phyloP scores from a whole-genome alignment of 2,113 vertebrate species.

The Tricholaema leucomelas region DNA sequence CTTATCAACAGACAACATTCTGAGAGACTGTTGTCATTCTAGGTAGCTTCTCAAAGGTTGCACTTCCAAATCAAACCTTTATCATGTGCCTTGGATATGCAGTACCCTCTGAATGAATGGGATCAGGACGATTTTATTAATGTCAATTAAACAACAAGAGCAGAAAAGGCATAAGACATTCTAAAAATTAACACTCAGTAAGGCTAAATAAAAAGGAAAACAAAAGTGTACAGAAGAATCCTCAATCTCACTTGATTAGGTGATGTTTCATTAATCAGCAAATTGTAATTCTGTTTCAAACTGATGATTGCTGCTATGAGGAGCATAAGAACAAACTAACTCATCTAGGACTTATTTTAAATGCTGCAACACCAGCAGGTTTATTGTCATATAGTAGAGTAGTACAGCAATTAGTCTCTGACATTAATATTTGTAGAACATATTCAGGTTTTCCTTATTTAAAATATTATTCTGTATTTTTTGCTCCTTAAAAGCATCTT shows the following conservation, averaged over 20 bases:
- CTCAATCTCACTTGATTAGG: constrained; percentile 2
- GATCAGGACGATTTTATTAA: constrained; percentile 14
- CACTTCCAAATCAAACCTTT: background rate
- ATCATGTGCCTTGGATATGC: background rate
- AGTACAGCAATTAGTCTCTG: constrained; percentile 59
- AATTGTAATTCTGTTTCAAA: constrained; percentile 63
- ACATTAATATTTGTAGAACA: constrained; percentile 55
- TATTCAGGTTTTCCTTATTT: constrained; percentile 53
- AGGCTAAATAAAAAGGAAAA: background rate
- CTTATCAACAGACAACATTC: background rate
- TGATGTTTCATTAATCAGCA: constrained; percentile 21
- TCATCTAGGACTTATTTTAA: constrained; percentile 67
- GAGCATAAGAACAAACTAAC: constrained; percentile 64
- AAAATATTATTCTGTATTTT: constrained; percentile 42
- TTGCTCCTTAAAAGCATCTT: background rate
- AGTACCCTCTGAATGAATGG: background rate
- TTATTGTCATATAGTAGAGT: constrained; percentile 67
- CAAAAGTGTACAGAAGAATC: background rate
- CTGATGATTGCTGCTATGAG: constrained; percentile 54
- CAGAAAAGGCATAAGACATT: background rate
- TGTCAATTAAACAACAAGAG: background rate
- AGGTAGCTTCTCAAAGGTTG: background rate
- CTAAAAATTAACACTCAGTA: constrained; percentile 1
- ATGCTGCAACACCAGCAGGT: constrained; percentile 60
- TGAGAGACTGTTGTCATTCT: background rate